Base-by-base conservation (phyloP, 2,113 vertebrate genomes). In the Felis chaus region DNA sequence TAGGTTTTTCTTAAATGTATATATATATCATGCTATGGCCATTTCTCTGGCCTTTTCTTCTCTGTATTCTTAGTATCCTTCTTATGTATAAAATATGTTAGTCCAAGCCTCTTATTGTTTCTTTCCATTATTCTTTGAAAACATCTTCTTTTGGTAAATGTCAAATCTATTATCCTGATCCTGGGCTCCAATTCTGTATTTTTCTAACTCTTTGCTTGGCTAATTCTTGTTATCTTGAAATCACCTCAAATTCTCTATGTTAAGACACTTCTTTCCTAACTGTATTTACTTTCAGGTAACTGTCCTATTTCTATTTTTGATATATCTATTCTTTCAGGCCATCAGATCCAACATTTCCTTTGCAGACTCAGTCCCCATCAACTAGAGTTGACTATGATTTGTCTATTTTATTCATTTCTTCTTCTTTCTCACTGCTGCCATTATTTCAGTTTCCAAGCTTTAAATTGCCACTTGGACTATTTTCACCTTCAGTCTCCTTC, bases 171-270 rank as follows among this genome's bases (percentile, higher is more conserved):
- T 79, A 79, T 36, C 36, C 39, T 76, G 31, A 85, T 86, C 19
- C 25, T 25, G 29, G 21, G 31, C 14, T 89, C 61, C 50, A 71
- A 15, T 68, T 92, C 23, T 69, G 3, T 53, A 39, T 95, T 80
- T 92, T 85, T 73, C 16, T 65, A 85, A 73, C 39, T 71, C 29
- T 53, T 45, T 66, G 3, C 50, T 74, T 55, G 71, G 16, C 10
- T 73, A 84, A 39, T 55, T 97, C 19, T 85, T 92, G n/a, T 73
- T 95, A 1, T 84, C 25, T 84, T 93, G 4, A 48, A 95, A 80
- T 80, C 13, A 84, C 5, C 1, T 89, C 39, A 71, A 65, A 71
- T 14, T 63, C 39, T 83, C 21, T 31, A 25, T 92, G 13, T 36
- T 84, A 36, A 71, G 71, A 63, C 19, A 33, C 53, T 92, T 84